Conservation (phyloP, 2,113 vertebrate genomes). For the Takifugu bimaculatus region DNA sequence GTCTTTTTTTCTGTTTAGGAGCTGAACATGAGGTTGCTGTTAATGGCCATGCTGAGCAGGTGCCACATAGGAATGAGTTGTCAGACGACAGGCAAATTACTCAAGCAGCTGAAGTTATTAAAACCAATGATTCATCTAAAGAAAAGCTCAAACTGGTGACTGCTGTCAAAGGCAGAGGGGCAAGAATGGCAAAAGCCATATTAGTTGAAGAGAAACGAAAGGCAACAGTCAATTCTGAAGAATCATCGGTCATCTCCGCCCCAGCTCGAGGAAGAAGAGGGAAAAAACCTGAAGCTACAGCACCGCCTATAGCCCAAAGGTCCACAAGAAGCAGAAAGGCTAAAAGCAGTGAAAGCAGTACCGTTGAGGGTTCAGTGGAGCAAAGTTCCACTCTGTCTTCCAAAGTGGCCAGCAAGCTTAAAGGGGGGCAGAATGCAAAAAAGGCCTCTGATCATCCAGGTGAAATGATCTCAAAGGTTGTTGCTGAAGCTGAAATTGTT, state of each 20-base stretch:
- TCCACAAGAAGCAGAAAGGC: constrained; percentile 43
- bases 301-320: constrained; percentile 31
- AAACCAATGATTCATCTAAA: not conserved
- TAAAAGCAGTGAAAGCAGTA: not conserved
- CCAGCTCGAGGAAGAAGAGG: constrained; percentile 56
- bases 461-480: not conserved
- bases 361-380: constrained; percentile 6
- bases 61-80: not conserved
- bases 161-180: constrained; percentile 24
- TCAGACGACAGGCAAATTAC: not conserved
- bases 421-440: constrained; percentile 32
- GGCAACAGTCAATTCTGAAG: constrained; percentile 9
- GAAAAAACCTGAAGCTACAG: constrained; percentile 43
- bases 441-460: constrained; percentile 7
- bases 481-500: not conserved
- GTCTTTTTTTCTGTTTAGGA: not conserved
- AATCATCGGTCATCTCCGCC: not conserved
- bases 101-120: not conserved
- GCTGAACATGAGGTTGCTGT: not conserved
- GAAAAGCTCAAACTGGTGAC: constrained; percentile 8
- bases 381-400: not conserved
- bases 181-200: constrained; percentile 5
- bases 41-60: constrained; percentile 1
- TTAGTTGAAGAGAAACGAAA: constrained; percentile 11
- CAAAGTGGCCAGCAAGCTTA: constrained; percentile 15